Base-by-base conservation (phyloP, 2,888 invertebrate species). In the Luperina testacea region DNA sequence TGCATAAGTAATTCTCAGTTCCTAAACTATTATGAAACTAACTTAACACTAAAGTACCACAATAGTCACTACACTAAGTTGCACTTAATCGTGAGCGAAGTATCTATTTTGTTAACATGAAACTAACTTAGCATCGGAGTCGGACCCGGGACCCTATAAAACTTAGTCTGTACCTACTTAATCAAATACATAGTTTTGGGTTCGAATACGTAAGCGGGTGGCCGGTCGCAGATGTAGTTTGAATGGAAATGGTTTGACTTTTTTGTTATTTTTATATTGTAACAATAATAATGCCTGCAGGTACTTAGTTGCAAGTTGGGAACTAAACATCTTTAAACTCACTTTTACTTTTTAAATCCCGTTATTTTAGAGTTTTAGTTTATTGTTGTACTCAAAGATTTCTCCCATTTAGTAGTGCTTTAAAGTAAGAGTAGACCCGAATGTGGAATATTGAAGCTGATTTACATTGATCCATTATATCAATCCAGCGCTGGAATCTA, bases 171-270 rank as follows among this genome's bases (percentile, higher is more conserved):
- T 88, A 90, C 91, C 93, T 92, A 92, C 91, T 93, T 92, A 92
- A 93, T 93, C 92, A 92, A 92, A 93, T 93, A 91, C 88, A 91
- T 92, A 90, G 91, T 91, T 92, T 92, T 84, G 90, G 91, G 91
- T 78, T 86, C 78, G 91, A 91, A 90, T 91, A 87, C 89, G 88
- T 87, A 91, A 91, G 69, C 70, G 81, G 45, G 57, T 71, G 72
- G 70, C 27, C 0, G 72, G 45, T 45, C 48, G 11, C 3, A 51
- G 84, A 87, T 80, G 20, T 79, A 20, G 38, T 13, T 20, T 32
- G 1, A 51, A 81, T 87, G 74, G 82, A 89, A 77, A 67, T 65
- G 82, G 71, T 13, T 38, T 3, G 0, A n/a, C 4, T 15, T 32
- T 32, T 70, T 24, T 15, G 27, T 27, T 48, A 32, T 32, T 69